These are phyloP conservation scores for Calameuta idolon DNA, from an alignment of 2,888 invertebrate species.

Conservation along the genomic window DNA sequence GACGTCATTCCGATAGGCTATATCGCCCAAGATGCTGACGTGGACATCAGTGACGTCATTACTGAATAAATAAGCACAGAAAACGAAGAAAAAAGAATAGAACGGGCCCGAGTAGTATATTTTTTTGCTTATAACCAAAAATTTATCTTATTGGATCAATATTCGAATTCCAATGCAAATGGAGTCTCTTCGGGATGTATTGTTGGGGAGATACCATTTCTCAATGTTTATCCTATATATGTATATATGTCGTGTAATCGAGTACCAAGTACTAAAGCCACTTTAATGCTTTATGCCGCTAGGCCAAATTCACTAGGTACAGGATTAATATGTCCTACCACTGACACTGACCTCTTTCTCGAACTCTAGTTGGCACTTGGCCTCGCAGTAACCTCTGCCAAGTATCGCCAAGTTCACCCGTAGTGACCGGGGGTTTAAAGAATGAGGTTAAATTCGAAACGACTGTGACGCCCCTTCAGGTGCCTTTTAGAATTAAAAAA, in stretches of 20 bases:
- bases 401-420: neutral
- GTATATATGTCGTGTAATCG: too few species aligned
- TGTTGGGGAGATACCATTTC: neutral
- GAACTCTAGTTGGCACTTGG: neutral
- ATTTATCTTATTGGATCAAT: neutral
- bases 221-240: neutral
- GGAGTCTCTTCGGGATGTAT: neutral
- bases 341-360: neutral
- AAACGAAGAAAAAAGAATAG: too few species aligned
- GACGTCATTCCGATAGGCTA: too few species aligned
- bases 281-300: neutral
- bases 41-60: too few species aligned
- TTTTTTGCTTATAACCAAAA: too few species aligned
- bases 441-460: neutral
- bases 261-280: neutral
- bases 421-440: neutral
- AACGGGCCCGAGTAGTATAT: too few species aligned
- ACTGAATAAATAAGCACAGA: too few species aligned
- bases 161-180: neutral
- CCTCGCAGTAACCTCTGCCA: neutral
- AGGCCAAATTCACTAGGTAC: neutral
- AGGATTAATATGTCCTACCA: neutral
- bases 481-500: too few species aligned
- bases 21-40: too few species aligned
- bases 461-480: neutral